Conservation (phyloP, 2,113 vertebrate genomes). For the Girardinichthys multiradiatus region DNA sequence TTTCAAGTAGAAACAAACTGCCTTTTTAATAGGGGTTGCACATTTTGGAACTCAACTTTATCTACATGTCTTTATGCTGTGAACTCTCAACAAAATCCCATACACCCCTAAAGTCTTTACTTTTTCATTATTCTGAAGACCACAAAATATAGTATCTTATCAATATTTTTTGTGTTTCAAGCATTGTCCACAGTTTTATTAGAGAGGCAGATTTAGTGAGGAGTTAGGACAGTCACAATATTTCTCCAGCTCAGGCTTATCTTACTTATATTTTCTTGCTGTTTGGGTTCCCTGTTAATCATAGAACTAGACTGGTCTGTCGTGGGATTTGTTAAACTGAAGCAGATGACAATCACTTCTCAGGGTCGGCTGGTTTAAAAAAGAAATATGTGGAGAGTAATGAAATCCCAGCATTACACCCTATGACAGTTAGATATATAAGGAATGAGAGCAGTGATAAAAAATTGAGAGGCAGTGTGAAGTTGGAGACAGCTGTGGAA, state of each 20-base stretch:
- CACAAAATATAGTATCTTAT: background rate
- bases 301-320: background rate
- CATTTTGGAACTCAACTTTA: no score
- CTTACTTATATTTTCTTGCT: background rate
- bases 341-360: conserved; percentile 7
- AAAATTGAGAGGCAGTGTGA: conserved; percentile 11
- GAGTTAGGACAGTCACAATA: background rate
- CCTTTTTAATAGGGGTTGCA: no score
- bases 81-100: no score
- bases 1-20: no score
- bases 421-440: background rate
- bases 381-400: background rate
- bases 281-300: background rate
- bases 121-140: no score
- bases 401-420: background rate
- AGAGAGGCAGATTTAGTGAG: background rate
- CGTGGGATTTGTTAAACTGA: background rate
- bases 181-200: background rate
- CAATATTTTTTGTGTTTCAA: background rate
- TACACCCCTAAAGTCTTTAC: no score
- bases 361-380: background rate
- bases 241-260: background rate
- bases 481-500: conserved; percentile 3
- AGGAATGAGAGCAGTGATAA: conserved; percentile 1
- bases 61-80: no score